Evolutionary conservation across 1,140 invertebrate genomes (phyloP), one percentile per base, ranked within the genome.

Genomic region (Sitobion miscanthi): DNA sequence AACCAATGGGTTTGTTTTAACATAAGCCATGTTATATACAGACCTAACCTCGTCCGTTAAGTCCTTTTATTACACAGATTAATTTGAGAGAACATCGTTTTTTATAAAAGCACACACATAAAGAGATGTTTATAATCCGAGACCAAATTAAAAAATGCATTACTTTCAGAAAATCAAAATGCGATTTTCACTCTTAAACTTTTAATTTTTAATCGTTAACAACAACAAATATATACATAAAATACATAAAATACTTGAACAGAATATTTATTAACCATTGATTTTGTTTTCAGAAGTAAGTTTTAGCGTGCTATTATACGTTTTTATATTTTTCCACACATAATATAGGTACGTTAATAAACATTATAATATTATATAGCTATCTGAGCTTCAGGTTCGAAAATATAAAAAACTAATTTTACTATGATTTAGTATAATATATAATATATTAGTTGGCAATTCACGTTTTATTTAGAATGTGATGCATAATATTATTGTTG

Each of bases 1-100:
- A 87, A 87, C 42, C 85, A 45, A 30, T 38, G 85, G 85, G 85
- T 87, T 38, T 87, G 47, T 47, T 87, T 87, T 49, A 87, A 87
- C 85, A 87, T 87, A 47, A 87, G 42, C 85, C 85, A n/a, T 14
- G 85, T 30, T 49, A 87, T 87, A 30, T 14, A 35, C 85, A 23
- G 17, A 25, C 35, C 11, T n/a, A 47, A n/a, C 45, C 21, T 85
- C 23, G 20, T 4, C 83, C 9, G 45, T 49, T 87, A 49, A 87
- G 30, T 45, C 45, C 25, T 87, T 87, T 47, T 87, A 87, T 87
- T 47, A n/a, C 45, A 47, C 30, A 38, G 45, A 49, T 87, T 87
- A 87, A 49, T 47, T 47, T 47, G 8, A 25, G 30, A 38, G 30
- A 87, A n/a, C 30, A 38, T 47, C 11, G 42, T 47, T 87, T 47